phyloP scores from a whole-genome alignment of 2,888 invertebrate genomes.

The Cephus rjabovi region DNA sequence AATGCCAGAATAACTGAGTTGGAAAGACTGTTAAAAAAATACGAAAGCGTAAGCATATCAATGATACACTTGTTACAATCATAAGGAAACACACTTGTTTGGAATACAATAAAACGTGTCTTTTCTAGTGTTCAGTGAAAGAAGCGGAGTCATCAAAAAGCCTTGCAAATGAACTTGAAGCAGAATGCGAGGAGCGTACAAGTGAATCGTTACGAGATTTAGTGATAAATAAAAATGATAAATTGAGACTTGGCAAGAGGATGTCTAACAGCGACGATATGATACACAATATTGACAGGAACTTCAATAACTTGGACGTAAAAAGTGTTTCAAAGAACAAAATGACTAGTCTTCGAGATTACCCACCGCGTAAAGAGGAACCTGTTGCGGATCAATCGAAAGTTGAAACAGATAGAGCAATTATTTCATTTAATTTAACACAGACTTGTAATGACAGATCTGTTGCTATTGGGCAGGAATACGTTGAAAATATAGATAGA shows the following conservation, averaged over 20 bases:
- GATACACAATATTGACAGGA: conserved; percentile 40
- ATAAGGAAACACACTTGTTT: neutral
- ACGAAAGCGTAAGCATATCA: conserved; percentile 26
- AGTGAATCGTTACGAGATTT: conserved; percentile 44
- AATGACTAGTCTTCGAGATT: conserved; percentile 51
- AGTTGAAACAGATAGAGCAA: conserved; percentile 15
- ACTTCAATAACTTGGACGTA: conserved; percentile 39
- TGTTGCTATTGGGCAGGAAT: conserved; percentile 17
- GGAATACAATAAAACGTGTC: neutral
- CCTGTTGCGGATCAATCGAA: conserved; percentile 28
- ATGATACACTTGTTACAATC: neutral
- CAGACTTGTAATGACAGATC: conserved; percentile 12
- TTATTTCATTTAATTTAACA: conserved; percentile 13
- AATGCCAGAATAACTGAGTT: conserved; percentile 59
- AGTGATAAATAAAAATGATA: conserved; percentile 35
- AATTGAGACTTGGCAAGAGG: conserved; percentile 26
- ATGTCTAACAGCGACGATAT: conserved; percentile 35
- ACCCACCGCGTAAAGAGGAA: conserved; percentile 57
- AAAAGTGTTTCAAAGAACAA: conserved; percentile 44
- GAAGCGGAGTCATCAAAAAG: conserved; percentile 21
- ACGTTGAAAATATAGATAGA: conserved; percentile 17
- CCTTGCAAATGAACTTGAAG: conserved; percentile 39
- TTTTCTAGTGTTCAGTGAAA: conserved; percentile 8
- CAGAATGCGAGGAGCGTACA: conserved; percentile 38
- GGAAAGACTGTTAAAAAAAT: conserved; percentile 47